Evolutionary conservation across 2,888 invertebrate genomes (phyloP).

Genomic region (Latheticus oryzae): DNA sequence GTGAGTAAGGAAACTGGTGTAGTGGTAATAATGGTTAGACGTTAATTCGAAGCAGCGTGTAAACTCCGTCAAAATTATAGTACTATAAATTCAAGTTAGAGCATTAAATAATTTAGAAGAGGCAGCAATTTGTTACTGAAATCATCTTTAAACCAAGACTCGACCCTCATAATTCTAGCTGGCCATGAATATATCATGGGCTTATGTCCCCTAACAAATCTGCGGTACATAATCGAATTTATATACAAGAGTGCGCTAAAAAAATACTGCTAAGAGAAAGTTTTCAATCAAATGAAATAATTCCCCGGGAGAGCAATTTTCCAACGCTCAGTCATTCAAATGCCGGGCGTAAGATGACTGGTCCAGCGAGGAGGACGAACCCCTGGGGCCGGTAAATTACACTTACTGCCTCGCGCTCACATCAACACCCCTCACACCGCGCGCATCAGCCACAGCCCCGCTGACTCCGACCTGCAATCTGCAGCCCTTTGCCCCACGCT

Average conservation of each 20-base stretch:
- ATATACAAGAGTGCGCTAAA: conserved; percentile 64
- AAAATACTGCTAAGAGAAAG: conserved; percentile 64
- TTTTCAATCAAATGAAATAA: conserved; percentile 80
- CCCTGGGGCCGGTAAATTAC: conserved; percentile 66
- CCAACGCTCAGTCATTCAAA: conserved; percentile 70
- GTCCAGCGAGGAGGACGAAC: conserved; percentile 57
- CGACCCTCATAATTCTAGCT: conserved; percentile 63
- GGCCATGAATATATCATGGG: conserved; percentile 64
- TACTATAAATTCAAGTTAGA: conserved; percentile 58
- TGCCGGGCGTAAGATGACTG: conserved; percentile 60
- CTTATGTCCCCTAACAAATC: conserved; percentile 63
- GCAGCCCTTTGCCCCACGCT: conserved; percentile 43
- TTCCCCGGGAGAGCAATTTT: conserved; percentile 79
- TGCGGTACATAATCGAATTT: conserved; percentile 67
- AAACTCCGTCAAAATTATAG: conserved; percentile 42
- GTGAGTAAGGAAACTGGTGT: conserved; percentile 15
- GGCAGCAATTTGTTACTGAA: conserved; percentile 63
- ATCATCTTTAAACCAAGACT: conserved; percentile 62
- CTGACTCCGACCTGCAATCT: conserved; percentile 8
- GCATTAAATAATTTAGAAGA: conserved; percentile 64
- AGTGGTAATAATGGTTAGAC: conserved; percentile 35
- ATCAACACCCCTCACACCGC: conserved; percentile 62
- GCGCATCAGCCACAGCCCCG: conserved; percentile 42
- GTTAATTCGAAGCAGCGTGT: conserved; percentile 39
- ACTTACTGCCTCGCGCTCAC: conserved; percentile 65